Conservation (phyloP, 1,140 invertebrate species). For the Pteromalus puparum region DNA sequence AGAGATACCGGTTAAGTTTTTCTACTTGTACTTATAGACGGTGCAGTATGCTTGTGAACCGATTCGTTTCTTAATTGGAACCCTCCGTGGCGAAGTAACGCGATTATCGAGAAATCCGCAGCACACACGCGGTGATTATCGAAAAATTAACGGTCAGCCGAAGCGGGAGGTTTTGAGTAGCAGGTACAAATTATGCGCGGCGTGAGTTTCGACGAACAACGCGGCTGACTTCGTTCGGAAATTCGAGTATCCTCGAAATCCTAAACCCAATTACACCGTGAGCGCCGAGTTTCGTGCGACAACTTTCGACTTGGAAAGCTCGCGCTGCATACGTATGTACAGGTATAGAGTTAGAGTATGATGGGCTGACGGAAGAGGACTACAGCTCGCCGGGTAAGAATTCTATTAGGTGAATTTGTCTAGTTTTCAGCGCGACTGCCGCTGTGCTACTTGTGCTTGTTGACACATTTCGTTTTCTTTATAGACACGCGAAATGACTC, state of each 20-base stretch:
- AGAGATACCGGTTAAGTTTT: too few species aligned
- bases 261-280: constrained; percentile 20
- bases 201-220: too few species aligned
- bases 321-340: not conserved
- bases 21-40: too few species aligned
- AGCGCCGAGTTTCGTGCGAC: not conserved
- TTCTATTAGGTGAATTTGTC: too few species aligned
- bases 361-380: too few species aligned
- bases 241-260: constrained; percentile 28
- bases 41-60: too few species aligned
- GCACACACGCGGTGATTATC: not conserved
- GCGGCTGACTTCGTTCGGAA: not conserved
- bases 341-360: too few species aligned
- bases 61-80: too few species aligned
- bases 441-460: constrained; percentile 7
- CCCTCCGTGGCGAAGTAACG: not conserved
- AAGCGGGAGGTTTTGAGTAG: not conserved
- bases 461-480: constrained; percentile 11
- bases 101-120: too few species aligned
- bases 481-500: too few species aligned
- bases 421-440: not conserved
- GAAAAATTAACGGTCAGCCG: not conserved
- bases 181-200: not conserved
- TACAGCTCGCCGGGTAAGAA: too few species aligned
- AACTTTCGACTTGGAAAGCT: not conserved